Conservation (phyloP, 2,797 vertebrate species). For the Morelia viridis region DNA sequence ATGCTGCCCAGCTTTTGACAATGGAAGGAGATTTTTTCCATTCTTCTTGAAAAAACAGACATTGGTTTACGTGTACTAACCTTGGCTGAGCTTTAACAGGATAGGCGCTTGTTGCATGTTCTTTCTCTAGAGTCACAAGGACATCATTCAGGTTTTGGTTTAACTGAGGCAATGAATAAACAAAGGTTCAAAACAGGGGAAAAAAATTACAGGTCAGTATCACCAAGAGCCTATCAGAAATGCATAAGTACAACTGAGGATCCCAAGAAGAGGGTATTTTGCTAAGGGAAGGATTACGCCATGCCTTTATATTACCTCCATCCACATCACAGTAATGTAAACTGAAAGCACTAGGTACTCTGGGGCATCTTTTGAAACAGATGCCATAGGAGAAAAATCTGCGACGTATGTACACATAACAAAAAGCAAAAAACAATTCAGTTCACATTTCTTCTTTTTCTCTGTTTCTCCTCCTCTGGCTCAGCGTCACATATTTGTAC, state of each 20-base stretch:
- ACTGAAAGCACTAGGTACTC: not conserved
- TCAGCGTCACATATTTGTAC: slow-evolving; percentile 1
- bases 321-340: not conserved
- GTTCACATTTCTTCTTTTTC: not conserved
- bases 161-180: slow-evolving; percentile 75
- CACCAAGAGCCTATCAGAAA: not conserved
- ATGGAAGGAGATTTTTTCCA: not conserved
- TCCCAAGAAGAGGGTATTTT: not conserved
- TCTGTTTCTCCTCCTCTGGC: not conserved
- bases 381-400: not conserved
- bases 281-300: not conserved
- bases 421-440: not conserved
- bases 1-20: not conserved
- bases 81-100: slow-evolving; percentile 79
- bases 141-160: slow-evolving; percentile 90
- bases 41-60: not conserved
- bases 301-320: slow-evolving; percentile 2
- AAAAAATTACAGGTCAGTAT: not conserved
- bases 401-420: not conserved
- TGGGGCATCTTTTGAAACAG: not conserved
- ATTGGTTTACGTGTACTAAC: slow-evolving; percentile 63
- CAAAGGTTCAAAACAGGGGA: slow-evolving; percentile 8
- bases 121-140: slow-evolving; percentile 90
- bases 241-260: not conserved
- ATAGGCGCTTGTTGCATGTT: slow-evolving; percentile 77